Base-by-base conservation (phyloP, 1,140 invertebrate species). In the Drosophila teissieri region DNA sequence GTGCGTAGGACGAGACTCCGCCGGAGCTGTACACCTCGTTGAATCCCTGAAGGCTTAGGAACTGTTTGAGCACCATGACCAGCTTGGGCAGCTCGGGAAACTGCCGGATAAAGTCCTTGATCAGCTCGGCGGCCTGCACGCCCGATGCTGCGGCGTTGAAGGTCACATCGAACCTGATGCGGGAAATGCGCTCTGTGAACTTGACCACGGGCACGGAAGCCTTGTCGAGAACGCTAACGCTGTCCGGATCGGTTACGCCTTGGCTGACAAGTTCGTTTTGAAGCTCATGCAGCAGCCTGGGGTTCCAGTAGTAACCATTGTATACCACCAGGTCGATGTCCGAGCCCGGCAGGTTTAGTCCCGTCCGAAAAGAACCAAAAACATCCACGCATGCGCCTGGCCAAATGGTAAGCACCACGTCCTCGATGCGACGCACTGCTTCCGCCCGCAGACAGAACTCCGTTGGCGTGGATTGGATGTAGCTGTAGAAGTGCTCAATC, bases 31-130 rank as follows among this genome's bases (percentile, higher is more conserved):
- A 85, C 1, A 85, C 82, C 17, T 81, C 78, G 36, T 85, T 85
- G 2, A 81, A 19, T 2, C 78, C 78, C n/a, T 72, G 64, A 1
- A 74, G 51, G 15, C 55, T 57, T 11, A 85, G 63, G 17, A 68
- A 85, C 36, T 78, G 82, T 46, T 85, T 85, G 0, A 85, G 73
- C 0, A 85, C 63, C 49, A 85, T 74, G 4, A 85, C 82, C n/a
- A 85, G 64, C 24, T 78, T 78, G 12, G 82, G 82, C 22, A 85
- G 19, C 10, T 85, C 73, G 2, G 82, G 82, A 11, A 63, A 85
- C 42, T 81, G 40, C 0, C 40, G 27, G 4, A 78, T 86, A 8
- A 63, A 85, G 5, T 37, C 60, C 34, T 49, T 73, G 1, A 85
- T 67, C 31, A 85, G 37, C 11, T 86, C 74, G 2, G 82, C 82